A percentile compares a stretch with the other conserved stretches of the same genome.
phyloP scores from a whole-genome alignment of 2,888 invertebrate species.

The Nesidiocoris tenuis region DNA sequence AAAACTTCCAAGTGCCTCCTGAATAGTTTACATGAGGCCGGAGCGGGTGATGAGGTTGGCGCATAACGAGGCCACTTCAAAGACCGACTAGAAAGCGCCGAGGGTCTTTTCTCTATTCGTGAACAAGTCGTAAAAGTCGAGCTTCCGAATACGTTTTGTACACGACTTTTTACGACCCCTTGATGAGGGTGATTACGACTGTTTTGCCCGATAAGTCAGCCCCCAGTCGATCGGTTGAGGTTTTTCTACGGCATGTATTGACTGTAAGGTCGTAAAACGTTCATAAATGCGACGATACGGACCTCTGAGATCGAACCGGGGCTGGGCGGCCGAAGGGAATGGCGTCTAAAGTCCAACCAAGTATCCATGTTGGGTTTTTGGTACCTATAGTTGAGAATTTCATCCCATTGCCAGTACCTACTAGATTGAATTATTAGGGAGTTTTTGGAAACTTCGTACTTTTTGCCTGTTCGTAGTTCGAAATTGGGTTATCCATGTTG shows the following conservation, averaged over 20 bases:
- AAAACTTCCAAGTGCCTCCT: conserved; percentile 28
- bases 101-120: not conserved
- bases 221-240: not conserved
- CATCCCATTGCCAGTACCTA: no score
- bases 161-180: not conserved
- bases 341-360: conserved; percentile 25
- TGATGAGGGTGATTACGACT: not conserved
- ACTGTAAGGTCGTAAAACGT: not conserved
- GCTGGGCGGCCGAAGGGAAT: no score
- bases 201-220: not conserved
- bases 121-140: not conserved
- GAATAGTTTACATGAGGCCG: conserved; percentile 10
- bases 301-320: no score
- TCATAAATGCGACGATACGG: not conserved
- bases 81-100: not conserved
- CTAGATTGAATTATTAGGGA: no score
- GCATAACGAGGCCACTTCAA: not conserved
- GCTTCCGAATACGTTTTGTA: not conserved
- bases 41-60: not conserved
- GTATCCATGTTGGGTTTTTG: no score
- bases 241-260: not conserved
- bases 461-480: no score
- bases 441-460: no score
- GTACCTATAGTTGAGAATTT: no score
- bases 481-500: no score